phyloP scores from a whole-genome alignment of 2,888 invertebrate species.

The Ligdia adustata region DNA sequence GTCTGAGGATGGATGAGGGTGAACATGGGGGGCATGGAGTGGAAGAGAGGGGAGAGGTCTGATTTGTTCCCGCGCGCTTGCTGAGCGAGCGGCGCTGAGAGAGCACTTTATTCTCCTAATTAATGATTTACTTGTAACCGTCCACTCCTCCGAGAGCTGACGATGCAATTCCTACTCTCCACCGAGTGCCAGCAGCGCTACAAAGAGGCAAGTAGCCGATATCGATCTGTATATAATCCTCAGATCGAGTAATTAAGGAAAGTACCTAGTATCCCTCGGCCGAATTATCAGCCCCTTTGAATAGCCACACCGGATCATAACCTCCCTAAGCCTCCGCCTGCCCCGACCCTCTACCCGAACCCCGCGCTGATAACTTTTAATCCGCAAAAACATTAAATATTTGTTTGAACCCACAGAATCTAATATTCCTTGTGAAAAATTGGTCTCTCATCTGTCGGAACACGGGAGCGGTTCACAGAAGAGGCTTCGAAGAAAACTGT shows the following conservation, averaged over 20 bases:
- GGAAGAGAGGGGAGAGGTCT: background rate
- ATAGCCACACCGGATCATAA: constrained; percentile 3
- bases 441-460: constrained; percentile 14
- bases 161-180: too few relatives aligned
- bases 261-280: constrained; percentile 1
- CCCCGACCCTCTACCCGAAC: background rate
- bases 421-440: constrained; percentile 21
- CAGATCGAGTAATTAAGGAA: constrained; percentile 1
- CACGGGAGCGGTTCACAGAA: constrained; percentile 9
- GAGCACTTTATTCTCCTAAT: constrained; percentile 14
- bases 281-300: constrained; percentile 12
- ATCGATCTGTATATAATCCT: too few relatives aligned
- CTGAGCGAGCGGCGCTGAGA: constrained; percentile 10
- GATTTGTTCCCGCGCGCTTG: constrained; percentile 14
- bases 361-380: constrained; percentile 2
- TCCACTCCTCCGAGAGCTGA: too few relatives aligned
- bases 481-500: constrained; percentile 7
- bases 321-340: too few relatives aligned
- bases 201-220: too few relatives aligned
- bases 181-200: too few relatives aligned
- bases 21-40: background rate
- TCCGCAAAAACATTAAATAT: constrained; percentile 12
- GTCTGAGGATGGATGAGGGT: constrained; percentile 19
- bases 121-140: constrained; percentile 20
- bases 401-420: constrained; percentile 13